Evolutionary conservation across 2,888 invertebrate species (phyloP).

Genomic region (Punctoribates punctum): DNA sequence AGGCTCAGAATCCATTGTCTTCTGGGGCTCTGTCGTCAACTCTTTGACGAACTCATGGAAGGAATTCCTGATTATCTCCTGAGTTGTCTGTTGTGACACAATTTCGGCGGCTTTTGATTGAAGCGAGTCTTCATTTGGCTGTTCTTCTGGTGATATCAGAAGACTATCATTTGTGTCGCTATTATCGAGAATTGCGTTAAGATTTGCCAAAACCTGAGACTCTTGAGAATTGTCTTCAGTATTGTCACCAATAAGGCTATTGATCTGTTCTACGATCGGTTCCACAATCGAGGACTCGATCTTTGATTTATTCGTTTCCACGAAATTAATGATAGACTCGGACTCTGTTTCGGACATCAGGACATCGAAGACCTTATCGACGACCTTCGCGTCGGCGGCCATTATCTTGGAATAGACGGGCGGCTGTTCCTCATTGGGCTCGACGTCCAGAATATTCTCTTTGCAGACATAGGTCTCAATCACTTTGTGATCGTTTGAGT

Average conservation of each 20-base stretch:
- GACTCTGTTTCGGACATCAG: background rate
- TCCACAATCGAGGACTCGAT: background rate
- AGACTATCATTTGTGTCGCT: background rate
- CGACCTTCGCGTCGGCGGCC: background rate
- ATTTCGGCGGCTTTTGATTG: background rate
- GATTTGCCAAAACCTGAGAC: background rate
- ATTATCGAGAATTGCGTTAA: constrained; percentile 1
- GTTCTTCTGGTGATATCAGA: background rate
- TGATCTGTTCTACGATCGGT: background rate
- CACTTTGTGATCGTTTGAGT: background rate
- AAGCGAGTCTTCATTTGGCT: background rate
- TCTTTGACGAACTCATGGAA: background rate
- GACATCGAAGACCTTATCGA: background rate
- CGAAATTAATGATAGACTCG: background rate
- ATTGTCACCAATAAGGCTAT: background rate
- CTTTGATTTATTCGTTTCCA: background rate
- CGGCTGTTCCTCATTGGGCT: background rate
- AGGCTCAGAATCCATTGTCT: background rate
- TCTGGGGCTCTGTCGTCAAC: background rate
- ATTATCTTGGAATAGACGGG: too few relatives aligned
- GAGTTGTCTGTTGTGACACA: background rate
- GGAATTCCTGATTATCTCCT: background rate
- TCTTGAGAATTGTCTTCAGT: background rate
- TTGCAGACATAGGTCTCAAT: constrained; percentile 22
- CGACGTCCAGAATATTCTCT: constrained; percentile 23